Evolutionary conservation across 2,888 invertebrate species (phyloP).

Genomic region (Atethmia centrago): DNA sequence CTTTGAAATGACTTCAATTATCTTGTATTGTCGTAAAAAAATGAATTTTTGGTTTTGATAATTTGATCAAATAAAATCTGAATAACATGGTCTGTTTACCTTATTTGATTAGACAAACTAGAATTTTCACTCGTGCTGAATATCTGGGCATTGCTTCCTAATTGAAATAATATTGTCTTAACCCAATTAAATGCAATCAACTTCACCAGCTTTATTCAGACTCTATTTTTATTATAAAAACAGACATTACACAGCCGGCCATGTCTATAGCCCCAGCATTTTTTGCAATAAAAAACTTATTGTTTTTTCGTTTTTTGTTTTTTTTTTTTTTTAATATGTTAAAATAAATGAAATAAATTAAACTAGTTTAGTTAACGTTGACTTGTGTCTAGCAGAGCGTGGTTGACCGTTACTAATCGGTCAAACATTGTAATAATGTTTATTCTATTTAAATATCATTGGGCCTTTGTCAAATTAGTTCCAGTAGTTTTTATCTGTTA

Average conservation of each 20-base stretch:
- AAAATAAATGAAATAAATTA: conserved; percentile 26
- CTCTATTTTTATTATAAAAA: conserved; percentile 9
- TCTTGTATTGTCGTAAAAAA: not conserved
- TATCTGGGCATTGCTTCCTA: not conserved
- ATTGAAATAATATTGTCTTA: conserved; percentile 21
- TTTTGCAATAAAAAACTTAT: conserved; percentile 31
- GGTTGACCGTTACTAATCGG: conserved; percentile 59
- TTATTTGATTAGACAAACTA: not conserved
- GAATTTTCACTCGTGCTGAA: not conserved
- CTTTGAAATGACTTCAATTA: not conserved
- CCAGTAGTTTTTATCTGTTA: conserved; percentile 44
- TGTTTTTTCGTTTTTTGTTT: conserved; percentile 24
- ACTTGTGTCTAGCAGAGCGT: conserved; percentile 47
- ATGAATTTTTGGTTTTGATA: not conserved
- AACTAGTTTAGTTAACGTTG: conserved; percentile 1
- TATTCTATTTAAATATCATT: conserved; percentile 40
- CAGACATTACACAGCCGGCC: conserved; percentile 44
- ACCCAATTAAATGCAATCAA: conserved; percentile 26
- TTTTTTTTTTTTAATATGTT: conserved; percentile 21
- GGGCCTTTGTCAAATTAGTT: conserved; percentile 36
- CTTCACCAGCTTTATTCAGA: not conserved
- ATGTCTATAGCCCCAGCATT: conserved; percentile 11
- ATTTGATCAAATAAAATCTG: not conserved
- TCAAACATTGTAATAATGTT: conserved; percentile 32
- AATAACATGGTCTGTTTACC: not conserved